Base-by-base conservation (phyloP, 1,140 invertebrate genomes). In the Caenorhabditis tropicalis region DNA sequence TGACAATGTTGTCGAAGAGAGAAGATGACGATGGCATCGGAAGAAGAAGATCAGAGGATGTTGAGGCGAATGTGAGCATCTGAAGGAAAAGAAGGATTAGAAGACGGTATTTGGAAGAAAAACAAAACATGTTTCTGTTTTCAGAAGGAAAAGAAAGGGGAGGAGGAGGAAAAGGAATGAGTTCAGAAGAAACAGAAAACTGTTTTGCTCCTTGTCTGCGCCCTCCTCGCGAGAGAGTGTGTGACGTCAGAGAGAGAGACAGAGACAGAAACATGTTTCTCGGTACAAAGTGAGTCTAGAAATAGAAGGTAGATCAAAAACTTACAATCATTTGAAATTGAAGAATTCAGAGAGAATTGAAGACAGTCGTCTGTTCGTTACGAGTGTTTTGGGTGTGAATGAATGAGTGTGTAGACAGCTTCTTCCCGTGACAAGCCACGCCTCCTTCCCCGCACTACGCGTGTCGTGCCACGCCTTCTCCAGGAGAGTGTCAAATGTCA, bases 31-130 rank as follows among this genome's bases (percentile, higher is more conserved):
- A 9, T 12, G 36, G 36, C 65, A 74, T 74, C 36, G 65, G 27
- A 15, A 74, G 36, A 15, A 65, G 31, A 36, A 43, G 65, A 24
- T 74, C 65, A 16, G 65, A 74, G n/a, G 65, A 74, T 6, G 65
- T 46, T 74, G 65, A 74, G 65, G 65, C 65, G 36, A 74, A 74
- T 39, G 65, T 74, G 65, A 74, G 65, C 65, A 74, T 74, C 65
- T 74, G 10, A 21, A 74, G 43, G 7, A n/a, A 33, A 27, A 36
- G 1, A 19, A 65, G 3, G 31, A 36, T 65, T 36, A 27, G 33
- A 65, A 36, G 58, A 31, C 5, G 65, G 12, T 43, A 19, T 5
- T 7, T 58, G 5, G 6, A 7, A 5, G 24, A 24, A 9, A 29
- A 29, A 58, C 12, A 58, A 10, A 58, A n/a, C 24, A 58, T 43